These are phyloP conservation scores for Benthosema pterotum DNA, from an alignment of 2,797 vertebrate species.

Conservation along the genomic window DNA sequence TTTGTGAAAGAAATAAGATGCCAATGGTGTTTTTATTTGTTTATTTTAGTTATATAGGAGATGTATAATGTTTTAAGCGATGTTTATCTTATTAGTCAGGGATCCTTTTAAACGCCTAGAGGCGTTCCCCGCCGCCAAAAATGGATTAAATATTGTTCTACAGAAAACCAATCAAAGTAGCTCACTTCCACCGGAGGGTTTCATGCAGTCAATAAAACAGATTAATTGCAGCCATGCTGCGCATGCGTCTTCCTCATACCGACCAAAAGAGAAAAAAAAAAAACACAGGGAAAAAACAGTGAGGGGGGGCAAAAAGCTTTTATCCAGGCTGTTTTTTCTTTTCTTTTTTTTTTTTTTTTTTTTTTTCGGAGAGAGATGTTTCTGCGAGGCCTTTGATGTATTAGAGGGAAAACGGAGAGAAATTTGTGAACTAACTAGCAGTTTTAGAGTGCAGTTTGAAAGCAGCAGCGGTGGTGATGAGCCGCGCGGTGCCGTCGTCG, in stretches of 20 bases:
- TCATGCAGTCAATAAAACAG: slow-evolving; percentile 76
- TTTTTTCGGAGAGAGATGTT: slow-evolving; percentile 60
- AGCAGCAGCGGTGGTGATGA: slow-evolving; percentile 61
- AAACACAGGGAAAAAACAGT: too few relatives aligned
- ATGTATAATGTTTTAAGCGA: too few relatives aligned
- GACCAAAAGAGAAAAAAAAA: slow-evolving; percentile 19
- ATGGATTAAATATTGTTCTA: slow-evolving; percentile 28
- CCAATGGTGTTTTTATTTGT: too few relatives aligned
- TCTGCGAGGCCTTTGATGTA: slow-evolving; percentile 57
- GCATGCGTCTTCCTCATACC: slow-evolving; percentile 72
- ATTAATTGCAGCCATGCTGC: slow-evolving; percentile 76
- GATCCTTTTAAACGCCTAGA: too few relatives aligned
- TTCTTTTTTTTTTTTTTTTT: too few relatives aligned
- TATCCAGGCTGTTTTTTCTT: slow-evolving; percentile 70
- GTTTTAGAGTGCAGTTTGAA: slow-evolving; percentile 66
- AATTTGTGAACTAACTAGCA: slow-evolving; percentile 71
- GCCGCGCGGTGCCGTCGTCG: slow-evolving; percentile 54
- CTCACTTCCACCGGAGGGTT: slow-evolving; percentile 59
- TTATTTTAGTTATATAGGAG: too few relatives aligned
- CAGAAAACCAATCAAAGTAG: slow-evolving; percentile 31
- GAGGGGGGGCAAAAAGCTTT: slow-evolving; percentile 68
- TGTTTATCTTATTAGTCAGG: too few relatives aligned
- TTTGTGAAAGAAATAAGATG: too few relatives aligned
- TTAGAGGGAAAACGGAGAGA: slow-evolving; percentile 65
- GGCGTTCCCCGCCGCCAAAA: too few relatives aligned